phyloP scores from a whole-genome alignment of 1,140 invertebrate species.

The Caenorhabditis elegans region DNA sequence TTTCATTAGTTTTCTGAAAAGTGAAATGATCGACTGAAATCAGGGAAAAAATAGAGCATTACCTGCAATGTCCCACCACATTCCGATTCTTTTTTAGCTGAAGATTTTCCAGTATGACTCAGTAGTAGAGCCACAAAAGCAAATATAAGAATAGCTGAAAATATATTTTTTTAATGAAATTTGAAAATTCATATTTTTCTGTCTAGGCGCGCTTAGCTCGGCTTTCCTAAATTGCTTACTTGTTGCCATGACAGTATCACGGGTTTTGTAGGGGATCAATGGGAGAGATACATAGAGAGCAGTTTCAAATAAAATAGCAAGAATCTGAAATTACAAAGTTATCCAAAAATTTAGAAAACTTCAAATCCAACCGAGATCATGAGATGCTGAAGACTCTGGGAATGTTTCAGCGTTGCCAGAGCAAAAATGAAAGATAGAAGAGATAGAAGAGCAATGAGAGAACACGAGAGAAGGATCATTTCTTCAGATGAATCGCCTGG shows the following conservation, averaged over 20 bases:
- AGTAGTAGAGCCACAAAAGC: neutral
- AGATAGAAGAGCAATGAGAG: slow-evolving; percentile 34
- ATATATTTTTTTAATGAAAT: neutral
- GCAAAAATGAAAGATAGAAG: slow-evolving; percentile 46
- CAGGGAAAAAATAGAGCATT: no score
- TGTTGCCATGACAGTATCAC: slow-evolving; percentile 43
- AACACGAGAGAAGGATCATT: slow-evolving; percentile 35
- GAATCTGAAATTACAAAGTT: neutral
- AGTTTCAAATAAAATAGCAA: neutral
- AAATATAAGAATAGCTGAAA: neutral
- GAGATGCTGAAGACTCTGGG: slow-evolving; percentile 47
- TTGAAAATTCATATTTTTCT: no score
- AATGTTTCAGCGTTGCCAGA: slow-evolving; percentile 27
- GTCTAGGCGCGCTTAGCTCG: no score
- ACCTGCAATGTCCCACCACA: neutral
- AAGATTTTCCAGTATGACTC: slow-evolving; percentile 12
- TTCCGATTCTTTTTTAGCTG: neutral
- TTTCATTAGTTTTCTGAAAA: slow-evolving; percentile 4
- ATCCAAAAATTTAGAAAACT: neutral
- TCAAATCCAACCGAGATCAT: slow-evolving; percentile 43
- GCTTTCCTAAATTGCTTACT: slow-evolving; percentile 18
- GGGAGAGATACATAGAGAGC: slow-evolving; percentile 45
- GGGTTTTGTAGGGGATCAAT: slow-evolving; percentile 29
- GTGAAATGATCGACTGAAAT: no score
- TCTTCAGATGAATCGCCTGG: slow-evolving; percentile 46